Conservation (phyloP, 2,797 vertebrate species). For the Squalus acanthias region DNA sequence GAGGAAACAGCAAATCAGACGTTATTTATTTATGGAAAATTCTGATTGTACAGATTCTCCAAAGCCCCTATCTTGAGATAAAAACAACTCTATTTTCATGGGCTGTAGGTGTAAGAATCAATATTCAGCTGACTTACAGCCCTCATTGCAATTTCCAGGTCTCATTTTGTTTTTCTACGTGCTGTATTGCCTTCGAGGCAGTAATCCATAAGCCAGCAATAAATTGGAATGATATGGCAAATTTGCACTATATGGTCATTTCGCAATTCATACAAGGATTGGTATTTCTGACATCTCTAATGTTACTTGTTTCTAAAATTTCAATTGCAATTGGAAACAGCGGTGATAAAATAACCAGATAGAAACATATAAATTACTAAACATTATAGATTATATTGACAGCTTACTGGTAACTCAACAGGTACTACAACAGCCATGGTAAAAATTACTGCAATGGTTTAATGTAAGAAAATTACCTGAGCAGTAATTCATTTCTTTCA, state of each 20-base stretch:
- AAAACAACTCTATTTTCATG: background rate
- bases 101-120: background rate
- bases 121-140: background rate
- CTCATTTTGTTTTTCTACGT: background rate
- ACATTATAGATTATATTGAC: background rate
- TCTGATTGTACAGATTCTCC: background rate
- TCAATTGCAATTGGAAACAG: background rate
- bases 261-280: background rate
- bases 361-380: background rate
- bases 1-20: background rate
- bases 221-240: slow-evolving; percentile 33
- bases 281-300: background rate
- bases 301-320: background rate
- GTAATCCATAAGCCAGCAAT: slow-evolving; percentile 15
- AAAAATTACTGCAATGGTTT: slow-evolving; percentile 7
- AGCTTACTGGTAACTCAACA: background rate
- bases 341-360: background rate
- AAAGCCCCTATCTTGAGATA: background rate
- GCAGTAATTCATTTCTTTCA: background rate
- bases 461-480: background rate
- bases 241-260: background rate
- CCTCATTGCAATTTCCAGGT: background rate
- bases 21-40: background rate
- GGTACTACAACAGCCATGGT: background rate
- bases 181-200: background rate